These are phyloP conservation scores for Typhlomys cinereus DNA, from an alignment of 2,113 vertebrate species.

Conservation along the genomic window DNA sequence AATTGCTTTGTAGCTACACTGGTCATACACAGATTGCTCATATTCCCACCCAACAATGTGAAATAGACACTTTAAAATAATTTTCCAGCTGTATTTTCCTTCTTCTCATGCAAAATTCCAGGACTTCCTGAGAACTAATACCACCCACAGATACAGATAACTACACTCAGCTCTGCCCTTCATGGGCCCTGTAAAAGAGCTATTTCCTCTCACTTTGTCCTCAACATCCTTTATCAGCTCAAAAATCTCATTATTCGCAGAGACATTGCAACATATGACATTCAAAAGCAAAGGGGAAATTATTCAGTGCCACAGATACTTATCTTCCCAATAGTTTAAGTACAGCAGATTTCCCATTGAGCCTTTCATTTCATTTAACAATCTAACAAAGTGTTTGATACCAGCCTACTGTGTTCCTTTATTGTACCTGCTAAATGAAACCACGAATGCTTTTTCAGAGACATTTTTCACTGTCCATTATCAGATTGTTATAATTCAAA, in stretches of 20 bases:
- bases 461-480: conserved; percentile 13
- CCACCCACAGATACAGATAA: not conserved
- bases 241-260: conserved; percentile 32
- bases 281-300: conserved; percentile 30
- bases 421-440: conserved; percentile 37
- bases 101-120: not conserved
- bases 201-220: not conserved
- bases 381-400: conserved; percentile 40
- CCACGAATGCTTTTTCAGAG: not conserved
- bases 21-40: not conserved
- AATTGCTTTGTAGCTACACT: not conserved
- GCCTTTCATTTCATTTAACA: conserved; percentile 54
- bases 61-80: not conserved
- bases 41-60: not conserved
- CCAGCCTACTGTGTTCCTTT: not conserved
- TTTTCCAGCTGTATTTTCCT: not conserved
- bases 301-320: not conserved
- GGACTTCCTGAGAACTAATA: not conserved
- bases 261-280: conserved; percentile 18
- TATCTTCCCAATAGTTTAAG: conserved; percentile 26
- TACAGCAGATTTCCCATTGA: conserved; percentile 23
- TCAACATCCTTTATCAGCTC: not conserved
- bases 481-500: conserved; percentile 59
- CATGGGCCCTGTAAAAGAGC: not conserved
- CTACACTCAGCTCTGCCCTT: not conserved